Conservation (phyloP, 2,797 vertebrate species). For the Philypnodon macrostomus region DNA sequence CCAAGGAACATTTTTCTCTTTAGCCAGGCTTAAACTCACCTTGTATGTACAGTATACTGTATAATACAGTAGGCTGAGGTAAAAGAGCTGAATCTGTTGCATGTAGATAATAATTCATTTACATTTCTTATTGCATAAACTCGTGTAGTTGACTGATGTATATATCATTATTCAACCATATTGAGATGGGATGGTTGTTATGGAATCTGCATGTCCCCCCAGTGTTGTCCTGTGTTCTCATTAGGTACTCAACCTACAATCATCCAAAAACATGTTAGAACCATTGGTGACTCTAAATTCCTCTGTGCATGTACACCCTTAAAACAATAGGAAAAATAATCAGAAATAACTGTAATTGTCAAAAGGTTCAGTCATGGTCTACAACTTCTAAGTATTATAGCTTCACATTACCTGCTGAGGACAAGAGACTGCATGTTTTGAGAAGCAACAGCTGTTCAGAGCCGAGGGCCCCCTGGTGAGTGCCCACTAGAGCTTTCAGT, state of each 20-base stretch:
- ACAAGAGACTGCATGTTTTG: conserved; percentile 11
- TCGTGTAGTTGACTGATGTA: too few relatives aligned
- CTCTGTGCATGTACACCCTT: background rate
- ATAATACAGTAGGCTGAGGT: too few relatives aligned
- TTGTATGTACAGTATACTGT: too few relatives aligned
- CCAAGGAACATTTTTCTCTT: background rate
- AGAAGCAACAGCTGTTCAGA: conserved; percentile 42
- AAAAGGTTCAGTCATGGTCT: background rate
- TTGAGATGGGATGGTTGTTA: too few relatives aligned
- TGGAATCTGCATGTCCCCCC: too few relatives aligned
- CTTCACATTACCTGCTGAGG: conserved; percentile 18
- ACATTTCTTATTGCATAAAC: too few relatives aligned
- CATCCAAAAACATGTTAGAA: too few relatives aligned
- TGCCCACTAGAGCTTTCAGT: conserved; percentile 31
- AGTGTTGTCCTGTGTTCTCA: too few relatives aligned
- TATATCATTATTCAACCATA: too few relatives aligned
- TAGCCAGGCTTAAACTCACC: background rate
- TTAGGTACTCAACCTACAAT: too few relatives aligned
- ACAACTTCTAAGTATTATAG: background rate
- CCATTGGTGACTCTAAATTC: background rate
- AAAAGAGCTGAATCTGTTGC: too few relatives aligned
- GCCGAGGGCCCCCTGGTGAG: conserved; percentile 16
- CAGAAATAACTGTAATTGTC: background rate
- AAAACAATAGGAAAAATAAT: background rate
- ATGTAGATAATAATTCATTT: too few relatives aligned